Conservation (phyloP, 2,888 invertebrate species). For the Drosophila yooni region DNA sequence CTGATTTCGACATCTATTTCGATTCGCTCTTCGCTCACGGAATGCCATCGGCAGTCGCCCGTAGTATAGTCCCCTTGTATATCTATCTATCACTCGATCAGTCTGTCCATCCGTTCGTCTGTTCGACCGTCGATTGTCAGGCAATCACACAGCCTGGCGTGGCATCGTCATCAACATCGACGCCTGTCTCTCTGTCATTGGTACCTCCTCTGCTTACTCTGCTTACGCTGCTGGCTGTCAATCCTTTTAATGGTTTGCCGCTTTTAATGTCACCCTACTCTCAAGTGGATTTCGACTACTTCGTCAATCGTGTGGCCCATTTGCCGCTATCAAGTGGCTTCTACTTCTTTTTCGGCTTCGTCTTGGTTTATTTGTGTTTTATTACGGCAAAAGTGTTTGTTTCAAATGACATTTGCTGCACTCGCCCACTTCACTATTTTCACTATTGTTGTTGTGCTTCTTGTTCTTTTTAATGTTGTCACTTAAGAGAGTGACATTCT, state of each 20-base stretch:
- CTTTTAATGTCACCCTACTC: slow-evolving; percentile 53
- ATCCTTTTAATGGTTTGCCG: slow-evolving; percentile 59
- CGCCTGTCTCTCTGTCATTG: slow-evolving; percentile 34
- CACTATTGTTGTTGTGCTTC: slow-evolving; percentile 36
- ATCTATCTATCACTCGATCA: slow-evolving; percentile 25
- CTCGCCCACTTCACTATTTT: slow-evolving; percentile 34
- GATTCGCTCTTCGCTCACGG: slow-evolving; percentile 26
- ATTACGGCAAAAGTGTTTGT: slow-evolving; percentile 67
- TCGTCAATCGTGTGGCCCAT: slow-evolving; percentile 57
- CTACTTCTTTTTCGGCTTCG: slow-evolving; percentile 8
- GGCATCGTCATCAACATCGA: slow-evolving; percentile 18
- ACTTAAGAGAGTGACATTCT: slow-evolving; percentile 29
- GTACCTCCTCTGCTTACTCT: slow-evolving; percentile 31
- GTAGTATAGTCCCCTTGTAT: slow-evolving; percentile 7
- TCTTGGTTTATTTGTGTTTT: slow-evolving; percentile 66
- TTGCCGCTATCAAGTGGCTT: slow-evolving; percentile 59
- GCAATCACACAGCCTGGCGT: slow-evolving; percentile 22
- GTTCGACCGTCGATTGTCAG: slow-evolving; percentile 1
- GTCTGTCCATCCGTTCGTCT: background rate
- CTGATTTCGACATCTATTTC: slow-evolving; percentile 44
- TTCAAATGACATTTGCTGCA: slow-evolving; percentile 63
- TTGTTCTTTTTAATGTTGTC: slow-evolving; percentile 20
- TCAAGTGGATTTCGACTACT: slow-evolving; percentile 67
- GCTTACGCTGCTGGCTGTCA: slow-evolving; percentile 32
- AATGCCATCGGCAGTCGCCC: slow-evolving; percentile 54